Base-by-base conservation (phyloP, 2,888 invertebrate genomes). In the Nipponacmea schrenckii region DNA sequence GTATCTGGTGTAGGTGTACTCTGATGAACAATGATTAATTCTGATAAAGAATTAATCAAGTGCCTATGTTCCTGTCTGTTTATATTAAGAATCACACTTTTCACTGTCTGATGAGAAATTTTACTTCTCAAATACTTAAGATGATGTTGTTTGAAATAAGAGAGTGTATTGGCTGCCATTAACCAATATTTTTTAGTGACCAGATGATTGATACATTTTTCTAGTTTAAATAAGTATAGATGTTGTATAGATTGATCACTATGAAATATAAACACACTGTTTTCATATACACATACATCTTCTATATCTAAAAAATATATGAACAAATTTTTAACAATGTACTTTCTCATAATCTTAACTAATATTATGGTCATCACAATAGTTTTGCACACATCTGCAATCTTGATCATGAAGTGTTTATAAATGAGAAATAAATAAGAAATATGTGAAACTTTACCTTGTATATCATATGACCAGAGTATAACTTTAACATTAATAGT, bases 401-500 rank as follows among this genome's bases (percentile, higher is more conserved):
- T n/a, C n/a, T n/a, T n/a, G n/a, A n/a, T n/a, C n/a, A n/a, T n/a
- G n/a, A n/a, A n/a, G n/a, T n/a, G n/a, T n/a, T n/a, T n/a, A n/a
- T n/a, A 31, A 31, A 31, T 31, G 3, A 31, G 31, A 31, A 31
- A 31, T 31, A 10, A 5, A 8, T 39, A 39, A 8, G 39, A 39
- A 39, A 5, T 39, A 39, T 8, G 10, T 39, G 39, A 8, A 8
- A 39, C 4, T 10, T 8, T 75, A 84, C 84, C 83, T 78, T 74
- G 73, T 44, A 79, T 70, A 45, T 77, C 70, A 20, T 82, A 76
- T 15, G 77, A 76, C 84, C 85, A 85, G 15, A 84, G 72, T 64
- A 83, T 77, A 27, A 84, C 80, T 72, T 79, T 81, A 20, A 84
- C 82, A 75, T 81, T 82, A 24, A 83, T 77, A 14, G 85, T 83